Percentiles rank a stretch among this genome's conserved stretches.
Conservation (phyloP, 2,888 invertebrate genomes). For the Sphaeridia pumilis region DNA sequence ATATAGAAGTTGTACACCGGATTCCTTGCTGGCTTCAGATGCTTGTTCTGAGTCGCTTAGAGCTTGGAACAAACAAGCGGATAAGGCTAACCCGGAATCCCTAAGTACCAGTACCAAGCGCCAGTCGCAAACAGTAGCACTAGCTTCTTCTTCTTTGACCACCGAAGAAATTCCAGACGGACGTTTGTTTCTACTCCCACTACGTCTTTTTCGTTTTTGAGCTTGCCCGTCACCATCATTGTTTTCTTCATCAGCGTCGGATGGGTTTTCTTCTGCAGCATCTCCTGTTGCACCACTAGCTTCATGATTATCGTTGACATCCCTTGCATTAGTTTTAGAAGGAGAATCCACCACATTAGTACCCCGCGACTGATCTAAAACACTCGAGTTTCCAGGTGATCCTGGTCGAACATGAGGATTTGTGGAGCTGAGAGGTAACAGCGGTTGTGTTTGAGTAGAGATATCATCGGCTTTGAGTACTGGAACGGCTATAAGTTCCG, state of each 20-base stretch:
- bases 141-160: slow-evolving; percentile 29
- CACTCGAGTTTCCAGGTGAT: not conserved
- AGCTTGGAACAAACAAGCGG: slow-evolving; percentile 97
- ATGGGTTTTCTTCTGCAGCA: slow-evolving; percentile 5
- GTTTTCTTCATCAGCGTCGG: slow-evolving; percentile 4
- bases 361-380: not conserved
- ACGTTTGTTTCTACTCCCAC: slow-evolving; percentile 5
- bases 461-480: slow-evolving; percentile 15
- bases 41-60: slow-evolving; percentile 67
- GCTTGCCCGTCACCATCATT: slow-evolving; percentile 2
- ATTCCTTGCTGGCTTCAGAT: slow-evolving; percentile 23
- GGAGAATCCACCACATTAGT: not conserved
- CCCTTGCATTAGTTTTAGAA: slow-evolving; percentile 1
- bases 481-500: slow-evolving; percentile 34
- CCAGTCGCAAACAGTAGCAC: slow-evolving; percentile 36
- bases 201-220: not conserved
- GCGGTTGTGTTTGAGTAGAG: slow-evolving; percentile 10
- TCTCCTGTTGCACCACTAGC: slow-evolving; percentile 12
- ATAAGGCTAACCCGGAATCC: slow-evolving; percentile 86
- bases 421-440: slow-evolving; percentile 9
- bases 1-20: slow-evolving; percentile 30
- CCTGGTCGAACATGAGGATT: slow-evolving; percentile 11
- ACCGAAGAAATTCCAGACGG: slow-evolving; percentile 17
- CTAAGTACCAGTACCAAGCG: slow-evolving; percentile 56
- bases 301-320: slow-evolving; percentile 18